phyloP scores from a whole-genome alignment of 2,113 vertebrate genomes.

The Varanus komodoensis region DNA sequence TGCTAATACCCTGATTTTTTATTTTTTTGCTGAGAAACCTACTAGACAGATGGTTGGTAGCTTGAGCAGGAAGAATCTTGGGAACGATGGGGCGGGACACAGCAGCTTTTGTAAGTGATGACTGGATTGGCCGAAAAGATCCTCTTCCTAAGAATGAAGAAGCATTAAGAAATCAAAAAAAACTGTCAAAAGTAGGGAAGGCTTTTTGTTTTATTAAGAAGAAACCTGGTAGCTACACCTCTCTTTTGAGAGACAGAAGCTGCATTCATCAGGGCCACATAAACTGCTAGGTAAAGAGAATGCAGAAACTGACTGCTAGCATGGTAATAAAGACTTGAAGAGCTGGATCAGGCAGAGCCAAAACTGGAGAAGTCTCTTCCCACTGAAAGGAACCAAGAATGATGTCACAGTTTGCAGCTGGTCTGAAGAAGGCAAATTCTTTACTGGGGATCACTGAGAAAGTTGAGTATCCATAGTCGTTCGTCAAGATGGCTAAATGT shows the following conservation, averaged over 20 bases:
- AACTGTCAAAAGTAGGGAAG: not conserved
- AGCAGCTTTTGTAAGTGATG: constrained; percentile 84
- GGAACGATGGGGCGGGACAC: constrained; percentile 85
- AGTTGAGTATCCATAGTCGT: too few species aligned
- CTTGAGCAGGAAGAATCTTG: constrained; percentile 82
- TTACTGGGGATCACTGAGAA: too few species aligned
- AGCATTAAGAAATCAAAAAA: constrained; percentile 28
- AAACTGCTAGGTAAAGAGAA: too few species aligned
- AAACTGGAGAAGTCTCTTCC: too few species aligned
- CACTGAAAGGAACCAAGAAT: too few species aligned
- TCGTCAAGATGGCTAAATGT: too few species aligned
- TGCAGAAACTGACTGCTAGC: not conserved
- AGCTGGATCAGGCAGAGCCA: too few species aligned
- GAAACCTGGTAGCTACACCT: not conserved
- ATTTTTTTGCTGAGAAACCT: constrained; percentile 65
- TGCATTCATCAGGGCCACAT: not conserved
- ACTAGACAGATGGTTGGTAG: constrained; percentile 88
- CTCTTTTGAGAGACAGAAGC: not conserved
- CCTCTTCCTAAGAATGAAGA: constrained; percentile 82
- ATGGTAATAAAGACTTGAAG: too few species aligned
- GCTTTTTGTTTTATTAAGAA: not conserved
- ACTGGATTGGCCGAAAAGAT: constrained; percentile 94
- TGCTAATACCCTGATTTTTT: not conserved
- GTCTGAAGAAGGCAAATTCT: too few species aligned
- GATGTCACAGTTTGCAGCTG: too few species aligned